These are phyloP conservation scores for Oncorhynchus gorbuscha DNA, from an alignment of 2,113 vertebrate genomes.

Conservation along the genomic window DNA sequence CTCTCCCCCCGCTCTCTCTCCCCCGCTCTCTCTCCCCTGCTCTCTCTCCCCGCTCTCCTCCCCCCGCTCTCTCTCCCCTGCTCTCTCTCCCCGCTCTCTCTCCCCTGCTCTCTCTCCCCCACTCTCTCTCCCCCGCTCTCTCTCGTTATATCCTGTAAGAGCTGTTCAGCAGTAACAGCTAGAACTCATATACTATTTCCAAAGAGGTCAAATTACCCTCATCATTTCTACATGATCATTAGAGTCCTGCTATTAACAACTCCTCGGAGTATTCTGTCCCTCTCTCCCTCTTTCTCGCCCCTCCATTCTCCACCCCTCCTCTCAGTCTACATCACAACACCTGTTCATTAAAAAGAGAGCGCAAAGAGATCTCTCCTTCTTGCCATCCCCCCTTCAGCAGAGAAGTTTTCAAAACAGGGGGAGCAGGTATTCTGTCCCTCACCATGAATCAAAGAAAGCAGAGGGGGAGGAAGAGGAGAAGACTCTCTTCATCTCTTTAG, in stretches of 20 bases:
- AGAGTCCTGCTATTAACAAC: conserved; percentile 48
- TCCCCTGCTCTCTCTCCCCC: too few species aligned
- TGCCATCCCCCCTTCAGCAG: conserved; percentile 52
- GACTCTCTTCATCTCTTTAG: conserved; percentile 58
- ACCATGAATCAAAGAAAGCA: conserved; percentile 41
- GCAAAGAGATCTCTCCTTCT: conserved; percentile 24
- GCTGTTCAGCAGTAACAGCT: neutral
- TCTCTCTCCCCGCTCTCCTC: too few species aligned
- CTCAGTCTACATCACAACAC: conserved; percentile 38
- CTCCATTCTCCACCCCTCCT: neutral
- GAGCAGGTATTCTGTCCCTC: conserved; percentile 50
- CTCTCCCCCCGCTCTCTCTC: too few species aligned
- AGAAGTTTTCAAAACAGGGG: conserved; percentile 51
- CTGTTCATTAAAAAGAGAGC: conserved; percentile 61
- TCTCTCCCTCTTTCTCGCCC: neutral
- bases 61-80: too few species aligned
- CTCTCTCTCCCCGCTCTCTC: too few species aligned
- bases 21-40: too few species aligned
- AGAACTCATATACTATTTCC: neutral
- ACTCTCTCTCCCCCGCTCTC: too few species aligned
- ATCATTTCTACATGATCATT: conserved; percentile 50
- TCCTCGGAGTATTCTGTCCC: neutral
- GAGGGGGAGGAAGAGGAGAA: neutral
- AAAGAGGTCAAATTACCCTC: conserved; percentile 47
- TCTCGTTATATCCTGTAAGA: too few species aligned